Conservation (phyloP, 2,113 vertebrate species). For the Erythrolamprus reginae region DNA sequence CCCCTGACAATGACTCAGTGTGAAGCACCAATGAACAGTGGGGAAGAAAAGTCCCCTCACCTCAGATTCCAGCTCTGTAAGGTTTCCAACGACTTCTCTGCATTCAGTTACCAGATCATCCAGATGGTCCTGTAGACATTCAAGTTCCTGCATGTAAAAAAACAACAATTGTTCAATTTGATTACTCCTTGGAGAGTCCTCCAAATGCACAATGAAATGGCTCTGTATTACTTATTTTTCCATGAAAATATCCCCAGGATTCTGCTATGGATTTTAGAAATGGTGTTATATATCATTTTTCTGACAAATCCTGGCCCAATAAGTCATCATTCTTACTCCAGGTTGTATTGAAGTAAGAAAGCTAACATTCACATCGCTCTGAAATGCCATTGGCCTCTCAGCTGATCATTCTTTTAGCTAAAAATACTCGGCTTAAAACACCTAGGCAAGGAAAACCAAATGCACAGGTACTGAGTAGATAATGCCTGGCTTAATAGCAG, state of each 20-base stretch:
- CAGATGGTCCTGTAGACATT: slow-evolving; percentile 94
- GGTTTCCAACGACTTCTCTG: slow-evolving; percentile 91
- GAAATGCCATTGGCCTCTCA: neutral
- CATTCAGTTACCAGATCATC: slow-evolving; percentile 86
- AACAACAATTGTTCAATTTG: neutral
- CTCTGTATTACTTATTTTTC: neutral
- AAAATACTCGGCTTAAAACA: neutral
- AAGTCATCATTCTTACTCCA: neutral
- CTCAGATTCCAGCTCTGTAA: slow-evolving; percentile 95
- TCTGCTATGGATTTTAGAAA: neutral
- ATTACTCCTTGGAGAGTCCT: neutral
- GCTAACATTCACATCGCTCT: neutral
- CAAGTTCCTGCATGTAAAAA: slow-evolving; percentile 78
- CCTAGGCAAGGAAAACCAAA: neutral
- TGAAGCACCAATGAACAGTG: neutral
- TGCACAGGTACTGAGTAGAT: neutral
- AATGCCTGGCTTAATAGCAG: neutral
- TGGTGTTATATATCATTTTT: neutral
- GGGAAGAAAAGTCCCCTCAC: slow-evolving; percentile 57
- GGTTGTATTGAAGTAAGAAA: neutral
- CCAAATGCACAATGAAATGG: neutral
- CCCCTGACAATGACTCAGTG: neutral
- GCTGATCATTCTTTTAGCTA: neutral
- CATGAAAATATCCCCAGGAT: neutral
- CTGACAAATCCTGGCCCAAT: too few species aligned